These are phyloP conservation scores for Tanypteryx hageni DNA, from an alignment of 2,888 invertebrate species.

Conservation along the genomic window DNA sequence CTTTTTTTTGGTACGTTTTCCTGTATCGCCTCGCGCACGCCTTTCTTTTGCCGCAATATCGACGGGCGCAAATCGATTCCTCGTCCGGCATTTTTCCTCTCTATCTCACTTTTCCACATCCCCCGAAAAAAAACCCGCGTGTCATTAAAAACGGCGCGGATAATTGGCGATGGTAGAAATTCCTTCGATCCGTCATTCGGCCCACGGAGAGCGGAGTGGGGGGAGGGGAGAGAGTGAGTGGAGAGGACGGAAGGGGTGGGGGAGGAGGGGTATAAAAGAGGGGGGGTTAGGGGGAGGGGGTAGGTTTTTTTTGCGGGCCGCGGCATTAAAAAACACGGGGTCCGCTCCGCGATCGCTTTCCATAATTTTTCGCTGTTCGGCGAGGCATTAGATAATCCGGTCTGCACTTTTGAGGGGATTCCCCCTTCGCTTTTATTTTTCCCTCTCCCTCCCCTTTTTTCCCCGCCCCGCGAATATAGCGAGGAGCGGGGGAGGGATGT, in stretches of 20 bases:
- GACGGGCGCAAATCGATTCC: slow-evolving; percentile 49
- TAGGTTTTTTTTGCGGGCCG: neutral
- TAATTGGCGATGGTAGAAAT: slow-evolving; percentile 62
- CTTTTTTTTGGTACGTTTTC: neutral
- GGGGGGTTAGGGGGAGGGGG: neutral
- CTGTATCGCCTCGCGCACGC: slow-evolving; percentile 20
- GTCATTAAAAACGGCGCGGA: slow-evolving; percentile 43
- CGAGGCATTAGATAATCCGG: slow-evolving; percentile 62
- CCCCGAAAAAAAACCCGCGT: slow-evolving; percentile 51
- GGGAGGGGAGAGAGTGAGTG: neutral
- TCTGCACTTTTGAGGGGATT: slow-evolving; percentile 61
- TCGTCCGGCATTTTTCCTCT: slow-evolving; percentile 32
- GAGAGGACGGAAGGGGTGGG: neutral
- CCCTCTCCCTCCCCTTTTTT: neutral
- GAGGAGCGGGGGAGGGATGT: neutral
- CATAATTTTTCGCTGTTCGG: slow-evolving; percentile 64
- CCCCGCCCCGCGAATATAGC: neutral
- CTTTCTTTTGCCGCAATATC: slow-evolving; percentile 48
- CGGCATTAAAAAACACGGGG: slow-evolving; percentile 8
- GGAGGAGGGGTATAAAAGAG: neutral
- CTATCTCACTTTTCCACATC: neutral
- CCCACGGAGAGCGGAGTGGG: neutral
- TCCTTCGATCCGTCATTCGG: slow-evolving; percentile 62
- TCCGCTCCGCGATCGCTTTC: slow-evolving; percentile 47
- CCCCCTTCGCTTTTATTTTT: neutral